Conservation (phyloP, 2,888 invertebrate species). For the Serrognathus titanus region DNA sequence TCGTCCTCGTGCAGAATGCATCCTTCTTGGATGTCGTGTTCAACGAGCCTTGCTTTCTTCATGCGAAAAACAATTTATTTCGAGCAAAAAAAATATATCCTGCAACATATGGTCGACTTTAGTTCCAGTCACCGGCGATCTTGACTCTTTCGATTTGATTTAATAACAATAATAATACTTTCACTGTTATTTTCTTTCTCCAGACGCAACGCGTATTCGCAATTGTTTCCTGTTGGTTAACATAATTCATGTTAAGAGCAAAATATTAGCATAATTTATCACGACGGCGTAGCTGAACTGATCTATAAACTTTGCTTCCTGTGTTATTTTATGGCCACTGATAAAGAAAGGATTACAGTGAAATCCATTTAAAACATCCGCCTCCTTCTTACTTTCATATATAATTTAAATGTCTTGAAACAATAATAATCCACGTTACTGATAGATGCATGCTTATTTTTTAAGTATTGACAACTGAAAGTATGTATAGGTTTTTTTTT, state of each 20-base stretch:
- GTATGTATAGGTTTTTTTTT: too few relatives aligned
- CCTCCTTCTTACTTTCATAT: too few relatives aligned
- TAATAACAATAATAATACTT: not conserved
- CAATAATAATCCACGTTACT: too few relatives aligned
- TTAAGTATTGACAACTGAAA: too few relatives aligned
- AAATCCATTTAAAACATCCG: too few relatives aligned
- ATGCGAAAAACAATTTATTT: not conserved
- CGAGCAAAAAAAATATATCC: not conserved
- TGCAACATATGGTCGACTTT: not conserved
- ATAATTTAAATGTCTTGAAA: too few relatives aligned
- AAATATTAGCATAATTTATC: not conserved
- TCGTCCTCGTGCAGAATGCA: not conserved
- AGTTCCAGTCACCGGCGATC: not conserved
- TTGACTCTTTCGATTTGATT: not conserved
- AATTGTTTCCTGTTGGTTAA: conserved; percentile 1
- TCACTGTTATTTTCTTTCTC: not conserved
- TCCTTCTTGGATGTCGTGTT: not conserved
- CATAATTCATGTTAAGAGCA: not conserved
- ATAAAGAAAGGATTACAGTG: too few relatives aligned
- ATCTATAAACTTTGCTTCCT: too few relatives aligned
- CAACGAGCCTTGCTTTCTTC: too few relatives aligned
- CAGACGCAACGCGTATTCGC: not conserved
- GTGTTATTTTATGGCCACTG: too few relatives aligned
- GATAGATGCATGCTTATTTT: too few relatives aligned
- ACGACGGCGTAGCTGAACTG: not conserved